Evolutionary conservation across 2,888 invertebrate species (phyloP), one percentile per base, ranked within the genome.

Genomic region (Ormyrus labotus): DNA sequence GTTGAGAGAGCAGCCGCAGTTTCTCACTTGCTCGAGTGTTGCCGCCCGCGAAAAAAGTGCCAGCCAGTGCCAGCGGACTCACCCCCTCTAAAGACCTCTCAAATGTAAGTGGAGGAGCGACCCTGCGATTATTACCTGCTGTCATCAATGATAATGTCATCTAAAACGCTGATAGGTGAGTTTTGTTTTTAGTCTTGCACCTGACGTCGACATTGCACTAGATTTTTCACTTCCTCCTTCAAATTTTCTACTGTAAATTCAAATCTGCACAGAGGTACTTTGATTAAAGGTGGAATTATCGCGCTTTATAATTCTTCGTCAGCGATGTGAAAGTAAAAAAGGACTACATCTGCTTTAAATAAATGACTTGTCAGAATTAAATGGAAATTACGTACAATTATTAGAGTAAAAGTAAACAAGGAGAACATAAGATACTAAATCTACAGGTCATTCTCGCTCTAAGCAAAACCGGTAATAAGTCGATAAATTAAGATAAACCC

Each of bases 151-250:
- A 86, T 80, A 83, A 87, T 87, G 87, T 83, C 84, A 80, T 80
- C 85, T 82, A 72, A 82, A 78, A 75, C 58, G 51, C 73, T 83
- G 80, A 81, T 87, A 57, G 85, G 87, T 86, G 85, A 88, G 87
- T 86, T 63, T 48, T 13, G n/a, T 50, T 6, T 53, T 2, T 34
- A n/a, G 1, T 3, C 6, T 60, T 19, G 19, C 19, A 19, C 19
- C 19, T 19, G 19, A 1, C 19, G 19, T 19, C 19, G 19, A 19
- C 1, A 19, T 19, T 19, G 19, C 1, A 19, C 19, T 19, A 19
- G 19, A 19, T 19, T 19, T 19, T 19, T 19, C 19, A 19, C 19
- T 19, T 19, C 19, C 2, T 1, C 19, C 19, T 19, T 19, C 19
- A 19, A 19, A 19, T 19, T 19, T 19, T 19, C 19, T 19, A 19